These are phyloP conservation scores for Bruchidius siliquastri DNA, from an alignment of 2,888 invertebrate genomes.

Conservation along the genomic window DNA sequence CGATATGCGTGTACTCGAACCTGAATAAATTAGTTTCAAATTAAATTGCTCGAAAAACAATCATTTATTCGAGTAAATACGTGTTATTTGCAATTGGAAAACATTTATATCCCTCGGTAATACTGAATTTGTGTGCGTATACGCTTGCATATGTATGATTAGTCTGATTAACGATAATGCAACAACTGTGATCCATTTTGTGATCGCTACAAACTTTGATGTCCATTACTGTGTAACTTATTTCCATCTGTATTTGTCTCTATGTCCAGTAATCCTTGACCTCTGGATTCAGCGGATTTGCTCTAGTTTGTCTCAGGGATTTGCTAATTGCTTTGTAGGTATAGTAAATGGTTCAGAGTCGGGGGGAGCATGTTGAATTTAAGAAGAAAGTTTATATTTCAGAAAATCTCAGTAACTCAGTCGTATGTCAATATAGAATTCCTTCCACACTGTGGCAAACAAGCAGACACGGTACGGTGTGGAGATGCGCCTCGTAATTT, in stretches of 20 bases:
- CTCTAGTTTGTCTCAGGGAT: too few relatives aligned
- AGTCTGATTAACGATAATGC: background rate
- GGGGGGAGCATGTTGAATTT: too few relatives aligned
- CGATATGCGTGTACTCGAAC: background rate
- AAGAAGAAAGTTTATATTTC: too few relatives aligned
- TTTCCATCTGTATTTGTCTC: too few relatives aligned
- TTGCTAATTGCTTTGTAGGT: too few relatives aligned
- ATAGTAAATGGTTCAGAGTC: too few relatives aligned
- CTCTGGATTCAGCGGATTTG: too few relatives aligned
- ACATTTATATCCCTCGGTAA: background rate
- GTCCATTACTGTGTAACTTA: too few relatives aligned
- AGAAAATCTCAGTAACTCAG: too few relatives aligned
- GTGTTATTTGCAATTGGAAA: background rate
- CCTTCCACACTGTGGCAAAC: background rate
- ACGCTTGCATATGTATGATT: background rate
- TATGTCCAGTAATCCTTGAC: too few relatives aligned
- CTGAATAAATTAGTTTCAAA: background rate
- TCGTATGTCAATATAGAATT: background rate
- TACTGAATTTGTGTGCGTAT: background rate
- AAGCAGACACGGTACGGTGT: background rate
- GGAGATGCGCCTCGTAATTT: background rate
- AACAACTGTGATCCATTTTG: background rate
- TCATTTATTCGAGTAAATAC: background rate
- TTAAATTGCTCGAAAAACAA: background rate
- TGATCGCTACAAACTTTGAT: too few relatives aligned